Evolutionary conservation across 2,888 invertebrate genomes (phyloP).

Genomic region (Trichopria drosophilae): DNA sequence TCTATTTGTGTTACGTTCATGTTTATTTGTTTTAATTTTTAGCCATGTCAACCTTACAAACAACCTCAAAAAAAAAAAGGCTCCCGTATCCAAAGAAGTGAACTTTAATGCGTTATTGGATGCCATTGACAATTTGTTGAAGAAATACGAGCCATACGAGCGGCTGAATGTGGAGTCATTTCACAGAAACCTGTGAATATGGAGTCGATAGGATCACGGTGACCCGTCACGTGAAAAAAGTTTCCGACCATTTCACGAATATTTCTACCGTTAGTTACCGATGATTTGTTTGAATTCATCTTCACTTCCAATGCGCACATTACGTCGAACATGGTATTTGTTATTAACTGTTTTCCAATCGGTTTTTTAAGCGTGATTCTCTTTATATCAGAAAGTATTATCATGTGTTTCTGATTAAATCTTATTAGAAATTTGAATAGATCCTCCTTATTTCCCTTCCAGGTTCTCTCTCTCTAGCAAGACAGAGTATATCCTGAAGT

Average conservation of each 20-base stretch:
- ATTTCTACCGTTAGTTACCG: background rate
- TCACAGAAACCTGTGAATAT: constrained; percentile 4
- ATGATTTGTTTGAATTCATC: constrained; percentile 1
- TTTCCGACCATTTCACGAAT: constrained; percentile 1
- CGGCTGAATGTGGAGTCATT: too few relatives aligned
- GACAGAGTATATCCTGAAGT: constrained; percentile 1
- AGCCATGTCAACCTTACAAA: constrained; percentile 1
- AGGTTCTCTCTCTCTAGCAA: background rate
- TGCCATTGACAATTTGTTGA: too few relatives aligned
- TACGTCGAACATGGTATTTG: constrained; percentile 1
- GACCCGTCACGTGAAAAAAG: constrained; percentile 1
- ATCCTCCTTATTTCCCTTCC: too few relatives aligned
- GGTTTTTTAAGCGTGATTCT: too few relatives aligned
- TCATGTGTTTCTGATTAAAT: too few relatives aligned
- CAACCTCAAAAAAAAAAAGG: constrained; percentile 1
- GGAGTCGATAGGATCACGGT: constrained; percentile 1
- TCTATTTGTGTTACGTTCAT: too few relatives aligned
- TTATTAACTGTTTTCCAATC: constrained; percentile 1
- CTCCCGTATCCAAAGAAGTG: background rate
- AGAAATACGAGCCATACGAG: constrained; percentile 1
- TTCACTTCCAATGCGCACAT: background rate
- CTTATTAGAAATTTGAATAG: too few relatives aligned
- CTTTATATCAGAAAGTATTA: too few relatives aligned
- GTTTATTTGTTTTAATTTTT: too few relatives aligned
- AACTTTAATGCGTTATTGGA: constrained; percentile 1